Evolutionary conservation across 2,113 vertebrate genomes (phyloP).

Genomic region (Pelecanus crispus): DNA sequence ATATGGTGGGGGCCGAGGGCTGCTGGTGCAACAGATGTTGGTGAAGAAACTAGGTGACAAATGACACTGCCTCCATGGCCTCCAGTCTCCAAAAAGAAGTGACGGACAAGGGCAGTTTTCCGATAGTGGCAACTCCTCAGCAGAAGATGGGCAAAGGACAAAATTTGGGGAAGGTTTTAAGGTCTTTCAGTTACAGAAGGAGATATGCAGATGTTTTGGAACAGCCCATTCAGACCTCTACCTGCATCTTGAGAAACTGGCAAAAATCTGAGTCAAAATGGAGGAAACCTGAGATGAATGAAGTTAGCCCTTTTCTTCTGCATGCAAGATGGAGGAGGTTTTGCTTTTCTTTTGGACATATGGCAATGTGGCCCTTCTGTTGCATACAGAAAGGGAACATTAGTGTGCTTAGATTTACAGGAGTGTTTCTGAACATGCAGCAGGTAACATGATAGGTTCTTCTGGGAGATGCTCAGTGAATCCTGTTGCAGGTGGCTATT

Average conservation of each 20-base stretch:
- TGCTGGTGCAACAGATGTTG: background rate
- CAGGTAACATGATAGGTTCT: background rate
- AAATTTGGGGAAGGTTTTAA: background rate
- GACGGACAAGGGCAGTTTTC: background rate
- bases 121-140: background rate
- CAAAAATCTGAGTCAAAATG: background rate
- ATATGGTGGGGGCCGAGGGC: background rate
- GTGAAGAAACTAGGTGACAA: background rate
- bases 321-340: background rate
- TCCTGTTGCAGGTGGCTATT: background rate
- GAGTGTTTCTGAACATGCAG: background rate
- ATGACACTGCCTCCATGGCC: background rate
- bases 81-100: background rate
- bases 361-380: background rate
- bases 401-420: background rate
- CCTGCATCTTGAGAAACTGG: background rate
- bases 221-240: background rate
- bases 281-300: background rate
- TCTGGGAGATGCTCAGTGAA: background rate
- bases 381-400: background rate
- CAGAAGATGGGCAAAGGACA: background rate
- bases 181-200: background rate
- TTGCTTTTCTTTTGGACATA: background rate
- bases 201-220: background rate
- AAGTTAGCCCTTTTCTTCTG: background rate